A percentile compares a stretch with the other conserved stretches of the same genome.
Conservation (phyloP, 2,888 invertebrate genomes). For the Eristalinus aeneus region DNA sequence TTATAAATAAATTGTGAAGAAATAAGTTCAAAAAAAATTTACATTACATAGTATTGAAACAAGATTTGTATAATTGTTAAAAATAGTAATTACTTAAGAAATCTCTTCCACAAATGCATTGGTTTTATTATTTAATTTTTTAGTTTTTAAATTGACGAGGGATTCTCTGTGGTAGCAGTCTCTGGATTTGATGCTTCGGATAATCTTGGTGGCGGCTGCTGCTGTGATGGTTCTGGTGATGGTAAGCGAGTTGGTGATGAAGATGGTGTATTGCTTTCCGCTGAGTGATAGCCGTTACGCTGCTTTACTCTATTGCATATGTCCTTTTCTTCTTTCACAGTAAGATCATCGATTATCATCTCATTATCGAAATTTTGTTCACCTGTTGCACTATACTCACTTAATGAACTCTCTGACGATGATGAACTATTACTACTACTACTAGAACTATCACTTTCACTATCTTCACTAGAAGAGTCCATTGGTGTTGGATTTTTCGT, state of each 20-base stretch:
- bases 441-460: conserved; percentile 82
- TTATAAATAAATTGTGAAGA: conserved; percentile 27
- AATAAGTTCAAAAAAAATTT: conserved; percentile 11
- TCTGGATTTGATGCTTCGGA: background rate
- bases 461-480: conserved; percentile 81
- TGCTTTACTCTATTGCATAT: conserved; percentile 36
- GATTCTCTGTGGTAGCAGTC: conserved; percentile 7
- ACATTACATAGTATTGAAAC: conserved; percentile 29
- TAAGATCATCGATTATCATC: conserved; percentile 38
- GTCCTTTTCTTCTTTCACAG: conserved; percentile 37
- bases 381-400: conserved; percentile 71
- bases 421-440: conserved; percentile 81
- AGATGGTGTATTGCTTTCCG: conserved; percentile 42
- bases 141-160: conserved; percentile 13
- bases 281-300: conserved; percentile 59
- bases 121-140: background rate
- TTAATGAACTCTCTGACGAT: conserved; percentile 74
- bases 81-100: conserved; percentile 55
- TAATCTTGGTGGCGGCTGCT: conserved; percentile 18
- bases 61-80: conserved; percentile 41
- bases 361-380: conserved; percentile 31
- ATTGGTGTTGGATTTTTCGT: conserved; percentile 74
- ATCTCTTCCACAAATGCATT: conserved; percentile 50
- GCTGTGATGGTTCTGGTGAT: conserved; percentile 1
- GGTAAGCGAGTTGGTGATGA: conserved; percentile 40